Base-by-base conservation (phyloP, 92 coral and sea anemone species). In the Heteractis magnifica region DNA sequence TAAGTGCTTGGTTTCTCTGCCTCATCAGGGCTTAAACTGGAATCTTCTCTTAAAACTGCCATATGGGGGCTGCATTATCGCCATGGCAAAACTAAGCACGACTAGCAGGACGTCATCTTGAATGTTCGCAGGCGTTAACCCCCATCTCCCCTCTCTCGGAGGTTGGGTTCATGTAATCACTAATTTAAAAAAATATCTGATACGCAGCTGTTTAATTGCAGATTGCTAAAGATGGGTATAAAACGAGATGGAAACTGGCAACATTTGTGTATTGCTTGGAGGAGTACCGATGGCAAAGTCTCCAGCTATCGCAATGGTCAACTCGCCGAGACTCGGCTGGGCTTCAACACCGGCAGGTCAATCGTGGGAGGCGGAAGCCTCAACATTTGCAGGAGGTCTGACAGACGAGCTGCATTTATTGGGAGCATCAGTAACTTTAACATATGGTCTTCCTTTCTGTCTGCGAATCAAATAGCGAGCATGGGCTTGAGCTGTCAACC, bases 241-340 rank as follows among this genome's bases (percentile, higher is more conserved):
- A 59, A 44, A 71, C 84, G 84, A 71, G 84, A 81, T 23, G 56
- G 74, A 1, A 50, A 70, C 8, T 81, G 84, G 84, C 84, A 81
- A 16, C 84, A 81, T 51, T 52, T 81, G 16, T 81, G 84, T 65
- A 52, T 81, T 4, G 77, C 77, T n/a, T 81, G 84, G 84, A 74
- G 84, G 2, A 81, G 52, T 65, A 7, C 77, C 16, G 84, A 81
- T 44, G 84, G 84, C 49, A 9, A 16, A 6, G 77, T 68, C 6
- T 8, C 55, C 21, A 44, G 48, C 19, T 81, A 81, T 50, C 84
- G 84, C 5, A 81, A 81, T 23, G 84, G 84, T 11, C 76, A 50
- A 10, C 84, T 65, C 13, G 48, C n/a, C 4, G 19, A 74, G n/a
- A 81, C 23, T n/a, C 20, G 5, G 10, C 44, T 4, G 0, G 49